Base-by-base conservation (phyloP, 1,140 invertebrate species). In the Megalonaias nervosa region DNA sequence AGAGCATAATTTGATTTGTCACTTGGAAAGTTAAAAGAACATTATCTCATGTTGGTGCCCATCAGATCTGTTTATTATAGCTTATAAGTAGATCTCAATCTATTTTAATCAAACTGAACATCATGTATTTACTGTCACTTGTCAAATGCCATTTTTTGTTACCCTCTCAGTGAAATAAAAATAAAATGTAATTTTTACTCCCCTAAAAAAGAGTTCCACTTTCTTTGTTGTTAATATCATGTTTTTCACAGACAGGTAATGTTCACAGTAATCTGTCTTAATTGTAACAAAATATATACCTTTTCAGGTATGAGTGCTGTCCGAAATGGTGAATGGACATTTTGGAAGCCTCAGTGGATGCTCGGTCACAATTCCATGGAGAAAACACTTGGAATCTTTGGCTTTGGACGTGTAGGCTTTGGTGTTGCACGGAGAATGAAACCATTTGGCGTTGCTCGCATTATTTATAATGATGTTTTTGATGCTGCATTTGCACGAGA, bases 271-370 rank as follows among this genome's bases (percentile, higher is more conserved):
- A 19, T 62, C 60, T n/a, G 6, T n/a, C 19, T 62, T 14, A 11
- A 9, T 62, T 6, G 19, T n/a, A 16, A 19, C 13, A 23, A 62
- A n/a, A 62, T 23, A 62, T 56, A 11, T 72, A 31, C 62, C 60
- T 58, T 73, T 75, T 67, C 69, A 86, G 85, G 83, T 61, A 57
- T 75, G 11, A 57, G 66, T 55, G 82, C 83, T 26, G 74, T 86
- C 2, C 81, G 80, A 64, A 58, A 60, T 67, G 83, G 83, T 31
- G 69, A 72, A 19, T 86, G 82, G 71, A 81, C 87, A 77, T 92
- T 94, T 0, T 97, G 96, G 96, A 93, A 95, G 2, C 96, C 96
- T 1, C 92, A 93, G 71, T 97, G 95, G 94, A 95, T 98, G 95
- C 96, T 95, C 84, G 97, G 97, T 0, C 93, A 93, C 61, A 94